A percentile compares a stretch with the other conserved stretches of the same genome.
Conservation (phyloP, 2,888 invertebrate genomes). For the Ectemnius lituratus region DNA sequence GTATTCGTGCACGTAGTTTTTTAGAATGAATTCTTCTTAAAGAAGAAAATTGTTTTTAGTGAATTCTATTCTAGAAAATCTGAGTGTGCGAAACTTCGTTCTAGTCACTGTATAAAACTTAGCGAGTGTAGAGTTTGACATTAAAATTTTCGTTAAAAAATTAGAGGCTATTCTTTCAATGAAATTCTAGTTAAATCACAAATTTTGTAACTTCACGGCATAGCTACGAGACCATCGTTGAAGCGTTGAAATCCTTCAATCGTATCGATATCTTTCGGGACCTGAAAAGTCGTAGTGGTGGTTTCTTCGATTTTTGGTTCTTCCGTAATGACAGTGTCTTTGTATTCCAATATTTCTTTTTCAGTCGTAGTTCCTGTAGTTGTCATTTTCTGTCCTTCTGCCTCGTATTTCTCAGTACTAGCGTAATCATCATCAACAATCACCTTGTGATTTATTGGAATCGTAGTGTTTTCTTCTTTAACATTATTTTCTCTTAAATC, state of each 20-base stretch:
- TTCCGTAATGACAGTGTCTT: constrained; percentile 19
- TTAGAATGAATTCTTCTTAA: too few relatives aligned
- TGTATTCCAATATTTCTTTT: constrained; percentile 31
- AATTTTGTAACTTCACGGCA: constrained; percentile 41
- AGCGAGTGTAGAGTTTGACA: not conserved
- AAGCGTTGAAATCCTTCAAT: constrained; percentile 68
- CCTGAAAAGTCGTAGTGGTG: constrained; percentile 9
- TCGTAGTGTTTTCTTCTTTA: not conserved
- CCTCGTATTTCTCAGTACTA: constrained; percentile 48
- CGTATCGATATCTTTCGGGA: constrained; percentile 62
- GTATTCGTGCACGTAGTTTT: too few relatives aligned
- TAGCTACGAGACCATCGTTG: constrained; percentile 63
- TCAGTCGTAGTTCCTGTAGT: constrained; percentile 31
- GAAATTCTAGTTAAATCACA: too few relatives aligned
- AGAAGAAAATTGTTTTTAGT: too few relatives aligned
- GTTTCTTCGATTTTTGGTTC: constrained; percentile 18
- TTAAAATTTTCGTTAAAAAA: not conserved
- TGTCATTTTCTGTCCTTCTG: constrained; percentile 45
- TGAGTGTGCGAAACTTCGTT: too few relatives aligned
- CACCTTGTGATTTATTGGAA: constrained; percentile 45
- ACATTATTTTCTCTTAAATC: not conserved
- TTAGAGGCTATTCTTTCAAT: not conserved
- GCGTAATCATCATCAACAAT: constrained; percentile 48
- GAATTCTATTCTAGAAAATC: too few relatives aligned
- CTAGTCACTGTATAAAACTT: too few relatives aligned